Base-by-base conservation (phyloP, 1,140 invertebrate species). In the Drusus annulatus region DNA sequence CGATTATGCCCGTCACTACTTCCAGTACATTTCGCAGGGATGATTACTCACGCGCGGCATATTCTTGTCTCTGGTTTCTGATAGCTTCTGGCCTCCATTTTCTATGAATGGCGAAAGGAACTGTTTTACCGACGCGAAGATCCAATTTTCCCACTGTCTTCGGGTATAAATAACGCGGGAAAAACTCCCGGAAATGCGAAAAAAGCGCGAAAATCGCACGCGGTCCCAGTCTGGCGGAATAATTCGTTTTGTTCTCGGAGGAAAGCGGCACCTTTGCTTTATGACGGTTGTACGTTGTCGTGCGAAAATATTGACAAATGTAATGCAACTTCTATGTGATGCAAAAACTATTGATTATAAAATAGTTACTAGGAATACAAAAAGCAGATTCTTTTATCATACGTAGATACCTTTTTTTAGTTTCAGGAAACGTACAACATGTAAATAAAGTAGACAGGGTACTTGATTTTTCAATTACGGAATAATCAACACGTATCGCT, bases 111-210 rank as follows among this genome's bases (percentile, higher is more conserved):
- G 36, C 36, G 10, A 45, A 45, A 36, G 52, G 16, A 56, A 56
- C 54, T 56, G 54, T 56, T 56, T 19, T 56, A 56, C 54, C 54
- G 54, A 45, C 21, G 54, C 54, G 54, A 28, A 63, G 25, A 63
- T 28, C 62, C 19, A 63, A 25, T 23, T 63, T 63, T 63, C 62
- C 62, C 23, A 23, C 25, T 63, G 62, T 63, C 62, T 63, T 3
- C 15, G 62, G 62, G 62, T 23, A 63, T 63, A 63, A 63, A 63
- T 63, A 63, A 63, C 21, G 16, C 17, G 62, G 62, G 62, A 63
- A 25, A 63, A 63, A 28, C 62, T 23, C 62, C 62, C 21, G 25
- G 25, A 63, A 25, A 63, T 63, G 62, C 62, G 62, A 16, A 28
- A 63, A 28, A 16, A 21, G 54, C 54, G 54, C 54, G n/a, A 56